Evolutionary conservation across 2,888 invertebrate genomes (phyloP), one percentile per base, ranked within the genome.

Genomic region (Synergus gifuensis): DNA sequence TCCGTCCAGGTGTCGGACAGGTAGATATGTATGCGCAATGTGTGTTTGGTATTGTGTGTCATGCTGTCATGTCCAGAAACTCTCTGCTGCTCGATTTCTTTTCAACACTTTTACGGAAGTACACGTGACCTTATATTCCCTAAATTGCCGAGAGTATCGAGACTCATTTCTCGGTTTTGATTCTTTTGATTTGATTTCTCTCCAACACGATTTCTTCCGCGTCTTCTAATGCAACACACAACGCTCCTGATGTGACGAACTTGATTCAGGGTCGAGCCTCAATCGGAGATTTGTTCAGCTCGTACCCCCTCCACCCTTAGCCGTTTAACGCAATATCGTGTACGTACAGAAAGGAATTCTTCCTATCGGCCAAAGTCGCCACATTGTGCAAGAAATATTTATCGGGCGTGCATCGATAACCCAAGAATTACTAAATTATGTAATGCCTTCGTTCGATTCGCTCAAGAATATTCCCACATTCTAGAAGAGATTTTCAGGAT

Each of bases 1-100:
- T 88, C 84, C 85, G 86, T 81, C 88, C 90, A 90, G 90, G 90
- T 90, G 91, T 87, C 85, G 81, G 84, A 79, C 80, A 73, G 66
- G 78, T 80, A 76, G 44, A 49, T 28, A 28, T 28, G 22, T 63
- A 67, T n/a, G 18, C 54, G 81, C 77, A 82, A 77, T 82, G 83
- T 79, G 82, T 76, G 73, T 83, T 83, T 83, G 85, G 84, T 87
- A 88, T 90, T 88, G 89, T 89, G 87, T 85, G 88, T 87, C 87
- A 87, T 82, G 85, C 82, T 85, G 88, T 87, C 87, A 87, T 82
- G 85, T 83, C 78, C 46, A 49, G 62, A 80, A 81, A 81, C 78
- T 77, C 79, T 60, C 60, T 62, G 79, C 46, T 80, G 76, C 77
- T 76, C 58, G 77, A 49, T 28, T 36, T 73, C 36, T 40, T 69